Conservation (phyloP, 2,888 invertebrate genomes). For the Agriopis marginaria region DNA sequence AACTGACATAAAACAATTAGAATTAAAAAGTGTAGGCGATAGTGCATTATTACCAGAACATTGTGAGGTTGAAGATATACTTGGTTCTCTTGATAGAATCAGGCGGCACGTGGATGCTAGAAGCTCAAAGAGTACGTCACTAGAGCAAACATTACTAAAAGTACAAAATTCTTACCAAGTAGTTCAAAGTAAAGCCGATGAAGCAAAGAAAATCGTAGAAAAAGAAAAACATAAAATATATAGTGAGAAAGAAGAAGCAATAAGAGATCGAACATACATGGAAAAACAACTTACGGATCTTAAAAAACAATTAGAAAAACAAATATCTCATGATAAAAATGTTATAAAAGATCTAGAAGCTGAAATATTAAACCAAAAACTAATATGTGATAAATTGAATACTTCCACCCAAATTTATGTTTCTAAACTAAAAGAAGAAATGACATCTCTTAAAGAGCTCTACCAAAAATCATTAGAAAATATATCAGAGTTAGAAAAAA, state of each 20-base stretch:
- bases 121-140: slow-evolving; percentile 57
- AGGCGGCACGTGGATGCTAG: slow-evolving; percentile 60
- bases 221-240: slow-evolving; percentile 75
- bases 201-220: slow-evolving; percentile 74
- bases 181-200: slow-evolving; percentile 74
- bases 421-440: slow-evolving; percentile 67
- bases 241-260: slow-evolving; percentile 74
- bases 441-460: slow-evolving; percentile 59
- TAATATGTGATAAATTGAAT: slow-evolving; percentile 69
- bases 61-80: slow-evolving; percentile 62
- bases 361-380: slow-evolving; percentile 70
- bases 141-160: slow-evolving; percentile 69
- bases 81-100: slow-evolving; percentile 67
- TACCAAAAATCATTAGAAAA: slow-evolving; percentile 62
- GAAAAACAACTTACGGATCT: slow-evolving; percentile 64
- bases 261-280: slow-evolving; percentile 62
- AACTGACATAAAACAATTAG: slow-evolving; percentile 70
- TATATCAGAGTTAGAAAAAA: slow-evolving; percentile 59
- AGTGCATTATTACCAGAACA: slow-evolving; percentile 61
- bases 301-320: slow-evolving; percentile 63
- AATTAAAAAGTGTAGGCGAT: slow-evolving; percentile 69
- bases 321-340: slow-evolving; percentile 60
- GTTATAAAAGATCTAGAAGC: slow-evolving; percentile 71
- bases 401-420: slow-evolving; percentile 64
- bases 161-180: slow-evolving; percentile 75